Evolutionary conservation across 2,888 invertebrate species (phyloP), one percentile per base, ranked within the genome.

Genomic region (Caenorhabditis angaria): DNA sequence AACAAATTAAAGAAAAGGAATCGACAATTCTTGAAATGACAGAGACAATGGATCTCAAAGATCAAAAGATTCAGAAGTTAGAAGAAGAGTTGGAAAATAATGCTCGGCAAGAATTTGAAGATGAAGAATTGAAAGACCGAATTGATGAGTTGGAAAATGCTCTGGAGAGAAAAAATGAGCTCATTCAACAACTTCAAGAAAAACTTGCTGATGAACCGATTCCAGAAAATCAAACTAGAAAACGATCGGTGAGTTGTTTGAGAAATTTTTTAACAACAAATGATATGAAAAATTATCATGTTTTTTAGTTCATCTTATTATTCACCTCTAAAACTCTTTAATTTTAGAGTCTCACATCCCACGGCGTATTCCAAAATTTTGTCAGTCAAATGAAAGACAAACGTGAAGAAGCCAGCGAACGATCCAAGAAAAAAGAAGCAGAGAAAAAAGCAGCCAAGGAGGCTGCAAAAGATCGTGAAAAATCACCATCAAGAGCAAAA

Each of bases 331-430:
- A 14, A 25, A 27, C 1, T 20, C 14, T n/a, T 56, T 18, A n/a
- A 25, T n/a, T 63, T 74, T 59, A 78, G 72, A 78, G 78, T 50
- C 64, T 78, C 35, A 73, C 76, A n/a, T 70, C 70, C 5, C 75
- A 75, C 32, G 77, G 77, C 27, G 78, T 76, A 24, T 78, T 84
- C 62, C 83, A 83, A 66, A 80, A 70, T 56, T 75, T 84, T 20
- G 80, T 84, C 22, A 77, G 78, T 32, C 80, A 79, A 67, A 77
- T 80, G 80, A 70, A 77, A 58, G 76, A 75, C 54, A 71, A 79
- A 65, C 54, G 75, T 28, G 72, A 81, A 22, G 77, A 75, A 28
- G 76, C 78, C 3, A 77, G 71, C 55, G 78, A 80, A 57, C 66
- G 74, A 51, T 69, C 64, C 25, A 78, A 74, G 27, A 77, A 76